These are phyloP conservation scores for Paracentrotus lividus DNA, from an alignment of 53 echinoderm and acorn worm genomes.

Conservation along the genomic window DNA sequence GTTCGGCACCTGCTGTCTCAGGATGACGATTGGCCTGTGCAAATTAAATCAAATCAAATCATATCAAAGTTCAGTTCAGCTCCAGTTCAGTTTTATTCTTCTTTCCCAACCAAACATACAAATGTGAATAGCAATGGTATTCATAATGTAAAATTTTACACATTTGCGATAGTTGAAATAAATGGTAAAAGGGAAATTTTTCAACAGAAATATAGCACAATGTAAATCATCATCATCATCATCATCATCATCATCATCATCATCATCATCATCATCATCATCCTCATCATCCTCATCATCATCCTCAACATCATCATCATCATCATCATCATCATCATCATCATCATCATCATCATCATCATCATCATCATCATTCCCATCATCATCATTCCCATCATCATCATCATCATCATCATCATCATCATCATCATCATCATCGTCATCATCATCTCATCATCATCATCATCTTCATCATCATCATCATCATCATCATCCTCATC, in stretches of 20 bases:
- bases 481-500: too few species aligned
- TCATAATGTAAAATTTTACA: too few species aligned
- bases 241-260: background rate
- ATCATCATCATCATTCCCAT: slow-evolving; percentile 11
- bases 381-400: background rate
- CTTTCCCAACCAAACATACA: too few species aligned
- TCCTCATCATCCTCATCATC: background rate
- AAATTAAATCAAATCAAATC: background rate
- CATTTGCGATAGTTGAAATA: too few species aligned
- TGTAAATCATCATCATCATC: background rate
- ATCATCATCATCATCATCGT: background rate
- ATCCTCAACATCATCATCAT: background rate
- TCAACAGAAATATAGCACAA: too few species aligned
- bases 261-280: slow-evolving; percentile 50
- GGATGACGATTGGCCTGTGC: slow-evolving; percentile 88
- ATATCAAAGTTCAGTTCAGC: too few species aligned
- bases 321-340: background rate
- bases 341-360: slow-evolving; percentile 47
- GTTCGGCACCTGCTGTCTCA: slow-evolving; percentile 88
- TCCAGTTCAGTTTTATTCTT: too few species aligned
- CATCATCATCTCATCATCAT: background rate
- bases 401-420: background rate
- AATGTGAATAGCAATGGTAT: too few species aligned
- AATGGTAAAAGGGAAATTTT: too few species aligned
- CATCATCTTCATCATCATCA: too few species aligned